Conservation (phyloP, 2,888 invertebrate genomes). For the Pogonocherus hispidulus region DNA sequence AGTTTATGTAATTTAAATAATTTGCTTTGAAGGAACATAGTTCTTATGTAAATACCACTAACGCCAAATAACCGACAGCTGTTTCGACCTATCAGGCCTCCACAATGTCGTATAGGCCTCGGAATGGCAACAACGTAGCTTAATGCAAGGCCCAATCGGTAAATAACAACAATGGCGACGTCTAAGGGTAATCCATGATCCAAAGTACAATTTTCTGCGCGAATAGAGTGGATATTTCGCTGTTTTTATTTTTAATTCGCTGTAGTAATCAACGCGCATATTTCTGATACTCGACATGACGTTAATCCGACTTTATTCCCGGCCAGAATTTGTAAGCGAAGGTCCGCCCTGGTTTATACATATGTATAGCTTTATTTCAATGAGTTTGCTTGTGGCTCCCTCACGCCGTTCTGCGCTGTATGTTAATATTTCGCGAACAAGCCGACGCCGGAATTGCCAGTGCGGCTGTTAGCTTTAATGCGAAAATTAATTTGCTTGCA, state of each 20-base stretch:
- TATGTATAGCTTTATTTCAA: conserved; percentile 25
- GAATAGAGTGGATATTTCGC: too few relatives aligned
- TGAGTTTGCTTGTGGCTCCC: conserved; percentile 8
- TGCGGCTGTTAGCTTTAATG: conserved; percentile 13
- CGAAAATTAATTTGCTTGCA: conserved; percentile 3
- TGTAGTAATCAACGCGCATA: not conserved
- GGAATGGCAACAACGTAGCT: too few relatives aligned
- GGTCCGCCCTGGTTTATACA: conserved; percentile 8
- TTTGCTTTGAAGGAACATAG: too few relatives aligned
- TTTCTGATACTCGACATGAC: conserved; percentile 5
- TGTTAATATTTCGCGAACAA: conserved; percentile 18
- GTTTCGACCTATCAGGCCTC: too few relatives aligned
- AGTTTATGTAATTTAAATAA: too few relatives aligned
- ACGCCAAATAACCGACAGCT: too few relatives aligned
- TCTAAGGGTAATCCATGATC: too few relatives aligned
- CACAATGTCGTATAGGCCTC: too few relatives aligned
- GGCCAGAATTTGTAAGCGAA: conserved; percentile 19
- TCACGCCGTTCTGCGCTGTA: not conserved
- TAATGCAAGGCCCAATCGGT: too few relatives aligned
- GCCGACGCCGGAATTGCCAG: conserved; percentile 9
- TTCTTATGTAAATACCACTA: too few relatives aligned
- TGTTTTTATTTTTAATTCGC: not conserved
- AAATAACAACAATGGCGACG: too few relatives aligned
- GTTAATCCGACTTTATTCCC: conserved; percentile 8
- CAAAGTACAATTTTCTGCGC: too few relatives aligned